Conservation (phyloP, 2,888 invertebrate genomes). For the Heterodera filipjevi region DNA sequence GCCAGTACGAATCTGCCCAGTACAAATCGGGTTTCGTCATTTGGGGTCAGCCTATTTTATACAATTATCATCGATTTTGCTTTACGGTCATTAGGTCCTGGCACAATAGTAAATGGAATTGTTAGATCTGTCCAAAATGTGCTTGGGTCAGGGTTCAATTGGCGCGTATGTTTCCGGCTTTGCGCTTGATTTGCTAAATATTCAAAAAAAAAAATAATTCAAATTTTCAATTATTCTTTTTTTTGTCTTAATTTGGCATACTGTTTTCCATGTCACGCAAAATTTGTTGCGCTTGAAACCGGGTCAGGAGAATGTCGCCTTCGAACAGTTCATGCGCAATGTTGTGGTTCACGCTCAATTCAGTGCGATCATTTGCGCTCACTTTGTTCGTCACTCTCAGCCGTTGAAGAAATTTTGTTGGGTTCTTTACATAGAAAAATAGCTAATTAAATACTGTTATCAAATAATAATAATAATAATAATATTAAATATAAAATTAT, state of each 20-base stretch:
- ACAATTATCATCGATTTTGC: not conserved
- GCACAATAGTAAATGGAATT: conserved; percentile 18
- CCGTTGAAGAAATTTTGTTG: conserved; percentile 24
- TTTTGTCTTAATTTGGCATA: not conserved
- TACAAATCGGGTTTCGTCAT: too few species aligned
- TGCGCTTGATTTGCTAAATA: not conserved
- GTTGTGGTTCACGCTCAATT: conserved; percentile 53
- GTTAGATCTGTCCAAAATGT: conserved; percentile 30
- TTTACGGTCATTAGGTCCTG: not conserved
- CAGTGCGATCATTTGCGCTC: conserved; percentile 57
- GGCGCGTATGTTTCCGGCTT: conserved; percentile 14
- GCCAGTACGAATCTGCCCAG: too few species aligned
- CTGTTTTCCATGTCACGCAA: conserved; percentile 14
- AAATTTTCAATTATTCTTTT: not conserved
- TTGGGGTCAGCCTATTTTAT: too few species aligned
- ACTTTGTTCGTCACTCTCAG: conserved; percentile 24
- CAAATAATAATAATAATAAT: too few species aligned
- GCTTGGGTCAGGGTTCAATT: conserved; percentile 22
- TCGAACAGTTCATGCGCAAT: conserved; percentile 34
- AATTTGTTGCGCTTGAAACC: conserved; percentile 29
- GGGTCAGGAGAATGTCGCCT: conserved; percentile 35
- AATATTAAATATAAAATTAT: not conserved
- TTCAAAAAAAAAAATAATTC: too few species aligned
- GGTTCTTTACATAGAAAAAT: conserved; percentile 33
- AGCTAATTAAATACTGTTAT: not conserved